Evolutionary conservation across 2,113 vertebrate genomes (phyloP), one percentile per base, ranked within the genome.

Genomic region (Lipotes vexillifer): DNA sequence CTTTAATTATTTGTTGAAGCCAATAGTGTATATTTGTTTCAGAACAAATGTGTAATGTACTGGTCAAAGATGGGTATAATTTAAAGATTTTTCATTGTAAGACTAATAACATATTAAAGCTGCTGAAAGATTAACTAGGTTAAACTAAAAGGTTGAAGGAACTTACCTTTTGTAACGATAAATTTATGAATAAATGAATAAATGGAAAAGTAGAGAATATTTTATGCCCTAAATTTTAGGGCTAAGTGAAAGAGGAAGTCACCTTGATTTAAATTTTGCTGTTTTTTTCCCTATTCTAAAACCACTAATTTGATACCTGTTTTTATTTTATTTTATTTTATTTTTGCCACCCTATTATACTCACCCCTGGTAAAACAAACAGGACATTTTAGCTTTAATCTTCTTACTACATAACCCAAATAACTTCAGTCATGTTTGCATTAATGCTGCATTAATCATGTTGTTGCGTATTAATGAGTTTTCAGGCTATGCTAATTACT

Each of bases 351-450:
- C 95, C 98, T 98, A 98, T 99, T 99, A 99, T 99, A 98, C 97
- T 98, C 98, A 98, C 98, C 98, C 98, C 98, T 98, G 98, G 98
- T 98, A 99, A 99, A 99, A 99, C 99, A 99, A 99, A 99, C 99
- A 99, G 99, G 99, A 99, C 99, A 99, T 99, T 99, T 99, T 99
- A 99, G 99, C 99, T 99, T 99, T 99, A 99, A 99, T 99, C 99
- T 99, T 99, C 99, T 99, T 99, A 99, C 99, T 99, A 99, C 99
- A 99, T 99, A 99, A 99, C 99, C 99, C 99, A 99, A 99, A 99
- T 99, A 99, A 99, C 99, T 99, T 99, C 99, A 99, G 99, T 99
- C 99, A 99, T 99, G 99, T 99, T 99, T 99, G 99, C 99, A 99
- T 99, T 99, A 99, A 99, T 99, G 99, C 99, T 98, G 99, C 99